These are phyloP conservation scores for Sphaeramia orbicularis DNA, from an alignment of 2,797 vertebrate species.

Conservation along the genomic window DNA sequence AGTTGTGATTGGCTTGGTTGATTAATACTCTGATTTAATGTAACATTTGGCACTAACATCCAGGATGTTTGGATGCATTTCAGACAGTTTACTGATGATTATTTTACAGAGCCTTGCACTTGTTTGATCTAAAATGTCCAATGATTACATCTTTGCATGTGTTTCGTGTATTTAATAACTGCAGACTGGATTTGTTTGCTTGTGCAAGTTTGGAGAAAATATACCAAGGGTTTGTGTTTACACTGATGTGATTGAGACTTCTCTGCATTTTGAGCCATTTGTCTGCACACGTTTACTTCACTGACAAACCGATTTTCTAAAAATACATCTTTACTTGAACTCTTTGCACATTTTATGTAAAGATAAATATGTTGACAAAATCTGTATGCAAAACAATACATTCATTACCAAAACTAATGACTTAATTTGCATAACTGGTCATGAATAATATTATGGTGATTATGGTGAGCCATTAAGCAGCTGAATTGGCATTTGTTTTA, in stretches of 20 bases:
- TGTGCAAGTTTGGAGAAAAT: neutral
- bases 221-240: too few species aligned
- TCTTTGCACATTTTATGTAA: neutral
- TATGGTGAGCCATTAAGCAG: constrained; percentile 18
- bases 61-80: neutral
- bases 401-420: constrained; percentile 30
- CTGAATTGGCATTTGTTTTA: constrained; percentile 37
- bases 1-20: neutral
- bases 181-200: neutral
- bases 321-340: too few species aligned
- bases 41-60: too few species aligned
- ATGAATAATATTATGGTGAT: constrained; percentile 42
- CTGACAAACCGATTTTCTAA: neutral
- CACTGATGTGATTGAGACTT: too few species aligned
- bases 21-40: neutral
- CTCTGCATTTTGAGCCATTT: neutral
- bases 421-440: constrained; percentile 32
- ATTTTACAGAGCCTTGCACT: neutral
- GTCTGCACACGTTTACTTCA: neutral
- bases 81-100: neutral
- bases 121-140: neutral
- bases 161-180: neutral
- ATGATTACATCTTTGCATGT: neutral
- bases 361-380: constrained; percentile 27
- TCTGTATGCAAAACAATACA: constrained; percentile 16